These are phyloP conservation scores for Porphyrio hochstetteri DNA, from an alignment of 2,113 vertebrate species.

Conservation along the genomic window DNA sequence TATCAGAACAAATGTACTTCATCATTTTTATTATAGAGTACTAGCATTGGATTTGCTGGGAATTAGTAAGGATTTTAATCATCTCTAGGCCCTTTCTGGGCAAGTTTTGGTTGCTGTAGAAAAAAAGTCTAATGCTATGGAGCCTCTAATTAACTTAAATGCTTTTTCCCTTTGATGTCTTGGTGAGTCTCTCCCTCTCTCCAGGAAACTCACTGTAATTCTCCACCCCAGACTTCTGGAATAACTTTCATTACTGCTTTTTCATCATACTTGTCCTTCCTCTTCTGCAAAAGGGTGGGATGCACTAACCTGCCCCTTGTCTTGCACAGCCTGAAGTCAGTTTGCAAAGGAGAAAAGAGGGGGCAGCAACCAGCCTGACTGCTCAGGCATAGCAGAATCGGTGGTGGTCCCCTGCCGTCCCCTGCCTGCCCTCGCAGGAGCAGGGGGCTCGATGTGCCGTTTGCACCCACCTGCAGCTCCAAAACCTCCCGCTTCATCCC, in stretches of 20 bases:
- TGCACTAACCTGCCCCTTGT: neutral
- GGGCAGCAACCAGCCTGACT: neutral
- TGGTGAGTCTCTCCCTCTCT: neutral
- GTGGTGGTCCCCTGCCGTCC: rapidly evolving
- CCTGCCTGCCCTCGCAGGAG: neutral
- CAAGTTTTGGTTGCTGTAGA: neutral
- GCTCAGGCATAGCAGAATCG: rapidly evolving
- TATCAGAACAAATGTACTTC: neutral
- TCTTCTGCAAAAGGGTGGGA: neutral
- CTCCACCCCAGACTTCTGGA: neutral
- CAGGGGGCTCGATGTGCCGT: rapidly evolving
- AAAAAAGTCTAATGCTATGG: neutral
- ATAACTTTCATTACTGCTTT: neutral
- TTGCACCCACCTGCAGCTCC: neutral
- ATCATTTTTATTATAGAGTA: neutral
- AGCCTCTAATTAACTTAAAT: neutral
- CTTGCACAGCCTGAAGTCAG: neutral
- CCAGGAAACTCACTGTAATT: neutral
- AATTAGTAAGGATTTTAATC: neutral
- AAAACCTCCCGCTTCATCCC: neutral
- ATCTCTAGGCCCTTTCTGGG: neutral
- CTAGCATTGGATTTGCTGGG: neutral
- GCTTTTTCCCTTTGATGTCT: neutral
- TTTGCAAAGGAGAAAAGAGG: neutral
- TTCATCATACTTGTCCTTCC: neutral